Evolutionary conservation across 2,888 invertebrate species (phyloP).

Genomic region (Dynastes tityus): DNA sequence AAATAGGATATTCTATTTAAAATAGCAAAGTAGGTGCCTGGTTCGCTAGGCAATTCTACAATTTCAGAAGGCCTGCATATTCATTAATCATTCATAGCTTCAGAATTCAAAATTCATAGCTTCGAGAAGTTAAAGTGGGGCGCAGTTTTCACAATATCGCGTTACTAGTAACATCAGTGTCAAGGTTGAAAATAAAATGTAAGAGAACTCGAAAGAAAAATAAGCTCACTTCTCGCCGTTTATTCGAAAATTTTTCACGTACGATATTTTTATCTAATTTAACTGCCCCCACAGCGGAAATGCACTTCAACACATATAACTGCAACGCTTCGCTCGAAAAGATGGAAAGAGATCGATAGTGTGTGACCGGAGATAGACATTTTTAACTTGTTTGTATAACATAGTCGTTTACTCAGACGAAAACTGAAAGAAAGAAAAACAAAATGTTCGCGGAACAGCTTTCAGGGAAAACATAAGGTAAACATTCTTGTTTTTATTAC

Average conservation of each 20-base stretch:
- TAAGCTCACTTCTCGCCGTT: neutral
- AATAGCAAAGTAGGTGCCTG: too few species aligned
- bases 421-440: conserved; percentile 14
- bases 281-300: neutral
- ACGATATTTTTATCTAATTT: conserved; percentile 40
- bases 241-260: conserved; percentile 41
- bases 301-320: conserved; percentile 32
- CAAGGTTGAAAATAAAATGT: conserved; percentile 3
- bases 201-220: neutral
- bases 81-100: too few species aligned
- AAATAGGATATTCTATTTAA: too few species aligned
- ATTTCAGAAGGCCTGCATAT: too few species aligned
- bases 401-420: conserved; percentile 35
- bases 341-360: conserved; percentile 33
- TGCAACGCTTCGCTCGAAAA: conserved; percentile 8
- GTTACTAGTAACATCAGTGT: neutral
- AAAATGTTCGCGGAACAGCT: conserved; percentile 1
- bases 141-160: neutral
- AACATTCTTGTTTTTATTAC: conserved; percentile 27
- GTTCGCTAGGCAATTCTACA: too few species aligned
- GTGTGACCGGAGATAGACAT: conserved; percentile 36
- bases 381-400: conserved; percentile 40
- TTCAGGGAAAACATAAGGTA: conserved; percentile 17
- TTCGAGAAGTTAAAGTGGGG: too few species aligned
- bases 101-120: too few species aligned